Conservation (phyloP, 2,113 vertebrate genomes). For the Phoxinus phoxinus region DNA sequence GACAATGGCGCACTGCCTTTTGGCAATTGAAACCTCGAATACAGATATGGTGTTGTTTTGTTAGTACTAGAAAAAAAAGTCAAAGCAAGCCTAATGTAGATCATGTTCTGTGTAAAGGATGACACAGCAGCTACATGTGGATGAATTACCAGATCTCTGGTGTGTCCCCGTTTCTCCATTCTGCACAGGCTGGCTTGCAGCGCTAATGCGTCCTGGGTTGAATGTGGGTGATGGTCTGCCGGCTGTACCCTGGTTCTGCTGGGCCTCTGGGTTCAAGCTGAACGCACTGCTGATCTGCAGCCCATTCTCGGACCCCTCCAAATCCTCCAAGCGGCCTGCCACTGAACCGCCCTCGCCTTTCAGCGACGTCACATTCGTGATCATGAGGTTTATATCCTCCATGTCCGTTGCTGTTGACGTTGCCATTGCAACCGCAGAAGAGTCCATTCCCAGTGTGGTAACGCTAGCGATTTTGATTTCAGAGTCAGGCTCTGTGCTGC, state of each 20-base stretch:
- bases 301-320: conserved; percentile 81
- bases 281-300: conserved; percentile 90
- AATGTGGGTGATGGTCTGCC: conserved; percentile 78
- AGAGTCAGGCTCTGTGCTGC: conserved; percentile 95
- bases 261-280: conserved; percentile 83
- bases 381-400: conserved; percentile 93
- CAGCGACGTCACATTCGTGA: conserved; percentile 95
- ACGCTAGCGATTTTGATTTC: conserved; percentile 97
- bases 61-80: background rate
- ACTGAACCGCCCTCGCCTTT: conserved; percentile 82
- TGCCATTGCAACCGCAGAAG: conserved; percentile 47
- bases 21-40: background rate
- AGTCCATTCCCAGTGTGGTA: conserved; percentile 86
- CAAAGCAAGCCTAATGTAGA: background rate
- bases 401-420: conserved; percentile 52
- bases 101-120: background rate
- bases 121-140: background rate
- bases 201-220: conserved; percentile 91
- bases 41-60: background rate
- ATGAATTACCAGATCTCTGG: conserved; percentile 86
- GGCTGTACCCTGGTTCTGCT: conserved; percentile 54
- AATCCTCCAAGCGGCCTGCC: conserved; percentile 55
- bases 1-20: background rate
- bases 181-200: conserved; percentile 87
- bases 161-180: conserved; percentile 92